Percentiles rank a stretch among this genome's conserved stretches.
Conservation (phyloP, 2,113 vertebrate species). For the Tauraco erythrolophus region DNA sequence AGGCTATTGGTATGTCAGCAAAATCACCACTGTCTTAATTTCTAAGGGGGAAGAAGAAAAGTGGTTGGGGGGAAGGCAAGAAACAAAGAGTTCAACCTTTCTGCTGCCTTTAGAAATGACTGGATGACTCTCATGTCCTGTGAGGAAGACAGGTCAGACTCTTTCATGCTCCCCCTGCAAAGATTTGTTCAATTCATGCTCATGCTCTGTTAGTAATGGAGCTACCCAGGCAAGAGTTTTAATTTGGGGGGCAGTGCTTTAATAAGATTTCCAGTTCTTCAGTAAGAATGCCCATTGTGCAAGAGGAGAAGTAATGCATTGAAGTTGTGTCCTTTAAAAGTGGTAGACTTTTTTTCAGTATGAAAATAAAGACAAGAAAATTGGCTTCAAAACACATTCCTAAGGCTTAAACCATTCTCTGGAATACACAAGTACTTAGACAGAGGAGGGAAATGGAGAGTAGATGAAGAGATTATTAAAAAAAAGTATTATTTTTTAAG, state of each 20-base stretch:
- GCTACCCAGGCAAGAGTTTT: not conserved
- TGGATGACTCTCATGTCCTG: too few species aligned
- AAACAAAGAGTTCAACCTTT: not conserved
- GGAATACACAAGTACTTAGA: not conserved
- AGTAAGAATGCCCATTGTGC: not conserved
- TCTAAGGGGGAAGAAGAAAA: not conserved
- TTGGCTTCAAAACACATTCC: constrained; percentile 17
- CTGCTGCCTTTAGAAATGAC: not conserved
- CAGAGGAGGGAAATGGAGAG: not conserved
- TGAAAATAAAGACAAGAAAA: not conserved
- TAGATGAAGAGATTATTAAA: constrained; percentile 22
- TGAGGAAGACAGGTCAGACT: not conserved
- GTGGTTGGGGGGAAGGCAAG: not conserved
- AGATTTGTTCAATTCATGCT: not conserved
- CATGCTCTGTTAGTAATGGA: not conserved
- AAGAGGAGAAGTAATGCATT: not conserved
- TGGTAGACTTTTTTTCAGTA: not conserved
- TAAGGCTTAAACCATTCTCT: constrained; percentile 7
- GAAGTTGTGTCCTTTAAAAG: not conserved
- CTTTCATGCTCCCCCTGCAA: not conserved
- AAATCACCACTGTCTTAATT: not conserved
- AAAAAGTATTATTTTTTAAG: not conserved
- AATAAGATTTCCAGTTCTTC: not conserved
- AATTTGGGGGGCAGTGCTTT: not conserved
- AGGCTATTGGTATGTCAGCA: not conserved